Percentiles rank a stretch among this genome's conserved stretches.
Evolutionary conservation across 2,113 vertebrate genomes (phyloP).

Genomic region (Astur gentilis): DNA sequence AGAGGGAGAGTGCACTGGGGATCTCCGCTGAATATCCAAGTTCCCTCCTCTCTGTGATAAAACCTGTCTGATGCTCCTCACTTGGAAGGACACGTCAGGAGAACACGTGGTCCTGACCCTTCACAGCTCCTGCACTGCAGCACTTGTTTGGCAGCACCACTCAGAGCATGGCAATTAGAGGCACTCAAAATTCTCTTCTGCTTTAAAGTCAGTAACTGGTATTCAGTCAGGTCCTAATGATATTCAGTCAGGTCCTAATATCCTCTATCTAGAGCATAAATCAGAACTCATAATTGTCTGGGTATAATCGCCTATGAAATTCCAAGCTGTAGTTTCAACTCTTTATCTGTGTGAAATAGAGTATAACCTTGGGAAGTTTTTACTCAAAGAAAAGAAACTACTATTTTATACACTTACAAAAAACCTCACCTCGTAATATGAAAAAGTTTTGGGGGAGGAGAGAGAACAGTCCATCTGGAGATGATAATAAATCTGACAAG

Average conservation of each 20-base stretch:
- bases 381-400: neutral
- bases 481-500: conserved; percentile 7
- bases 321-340: neutral
- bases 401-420: neutral
- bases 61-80: neutral
- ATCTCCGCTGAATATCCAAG: neutral
- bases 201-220: neutral
- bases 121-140: neutral
- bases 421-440: neutral
- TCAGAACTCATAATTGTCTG: neutral
- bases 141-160: neutral
- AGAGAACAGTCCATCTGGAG: neutral
- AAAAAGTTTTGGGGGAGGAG: neutral
- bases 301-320: neutral
- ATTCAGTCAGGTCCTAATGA: neutral
- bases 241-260: neutral
- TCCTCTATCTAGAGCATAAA: neutral
- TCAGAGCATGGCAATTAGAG: neutral
- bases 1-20: neutral
- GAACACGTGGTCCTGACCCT: rapidly evolving
- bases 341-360: neutral
- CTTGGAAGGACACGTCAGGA: neutral
- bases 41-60: neutral
- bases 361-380: neutral
- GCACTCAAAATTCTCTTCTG: neutral